Base-by-base conservation (phyloP, 2,113 vertebrate species). In the Leptodactylus fuscus region DNA sequence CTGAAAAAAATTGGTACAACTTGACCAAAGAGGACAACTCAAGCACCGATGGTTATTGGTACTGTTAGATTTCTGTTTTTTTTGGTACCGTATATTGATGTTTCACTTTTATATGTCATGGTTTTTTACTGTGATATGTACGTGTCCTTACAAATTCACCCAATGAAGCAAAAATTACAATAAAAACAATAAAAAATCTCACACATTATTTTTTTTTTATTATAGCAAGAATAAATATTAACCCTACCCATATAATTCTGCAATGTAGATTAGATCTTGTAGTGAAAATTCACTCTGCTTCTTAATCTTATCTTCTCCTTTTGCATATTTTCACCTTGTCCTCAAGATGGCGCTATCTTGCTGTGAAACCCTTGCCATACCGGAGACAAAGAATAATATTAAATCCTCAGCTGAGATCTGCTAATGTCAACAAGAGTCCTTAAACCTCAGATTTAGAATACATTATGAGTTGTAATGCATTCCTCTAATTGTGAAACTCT, bases 341-440 rank as follows among this genome's bases (percentile, higher is more conserved):
- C 94, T 90, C 94, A 93, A 91, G 94, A 92, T 94, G 94, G 94
- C 91, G 90, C 92, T 89, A 88, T 88, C 90, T 87, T 86, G 90
- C 91, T 92, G 87, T 91, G 71, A 88, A 92, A 89, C 51, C 71
- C 0, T 8, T 44, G 84, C 87, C 71, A 58, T 55, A 1, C 46
- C 10, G 51, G 83, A 90, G 90, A 93, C 92, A 93, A 92, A 93
- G 90, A 85, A 89, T 76, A 73, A 81, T 86, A 86, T 80, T 79
- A 85, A 70, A 85, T 81, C 22, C 84, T 81, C 77, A 81, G 78
- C 65, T 81, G 84, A 86, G 84, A 86, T 86, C 84, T 86, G 65
- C 49, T 86, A 86, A 86, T 86, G 84, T 86, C 84, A 86, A 86
- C 84, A 86, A 80, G 84, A 86, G 84, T 86, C 84, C 84, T 86